Evolutionary conservation across 2,113 vertebrate species (phyloP), one percentile per base, ranked within the genome.

Genomic region (Dascyllus trimaculatus): DNA sequence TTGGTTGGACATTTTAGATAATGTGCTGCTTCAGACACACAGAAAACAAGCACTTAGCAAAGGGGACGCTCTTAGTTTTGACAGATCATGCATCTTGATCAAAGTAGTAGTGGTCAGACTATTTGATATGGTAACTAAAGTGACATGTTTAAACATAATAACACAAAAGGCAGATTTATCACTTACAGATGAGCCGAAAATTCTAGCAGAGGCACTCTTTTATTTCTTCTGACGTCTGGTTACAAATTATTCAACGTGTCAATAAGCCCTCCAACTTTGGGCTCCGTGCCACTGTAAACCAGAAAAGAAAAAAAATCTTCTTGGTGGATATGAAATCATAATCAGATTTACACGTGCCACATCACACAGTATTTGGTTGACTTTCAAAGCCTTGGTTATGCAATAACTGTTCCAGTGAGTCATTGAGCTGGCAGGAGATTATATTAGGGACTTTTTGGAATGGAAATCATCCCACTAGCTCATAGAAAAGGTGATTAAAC

Each of bases 341-440:
- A 78, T 82, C 62, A 77, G 58, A 78, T 85, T 69, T 67, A 85
- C 74, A 82, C 69, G 56, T 68, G 78, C 66, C 83, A 87, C 74
- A 70, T 88, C 49, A 69, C 65, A 75, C 76, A 73, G 64, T 65
- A 75, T 56, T 81, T 17, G 26, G 74, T 71, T 57, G 54, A 57
- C 56, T 82, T 80, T 85, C 56, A 74, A 59, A 82, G 74, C 38
- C 38, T 48, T 29, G 32, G 38, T 90, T 90, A 88, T 88, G 85
- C 75, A 92, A 87, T 77, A 70, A 29, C 80, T 80, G 84, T 82
- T 90, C 85, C 91, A 85, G 49, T 91, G 82, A 90, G 77, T 92
- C 84, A 91, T 51, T 69, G 46, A 5, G 58, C 72, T 92, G 89
- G 88, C 88, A 76, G 77, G 4, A 75, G 71, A 79, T 84, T 79